Evolutionary conservation across 2,113 vertebrate species (phyloP).

Genomic region (Nothoprocta perdicaria): DNA sequence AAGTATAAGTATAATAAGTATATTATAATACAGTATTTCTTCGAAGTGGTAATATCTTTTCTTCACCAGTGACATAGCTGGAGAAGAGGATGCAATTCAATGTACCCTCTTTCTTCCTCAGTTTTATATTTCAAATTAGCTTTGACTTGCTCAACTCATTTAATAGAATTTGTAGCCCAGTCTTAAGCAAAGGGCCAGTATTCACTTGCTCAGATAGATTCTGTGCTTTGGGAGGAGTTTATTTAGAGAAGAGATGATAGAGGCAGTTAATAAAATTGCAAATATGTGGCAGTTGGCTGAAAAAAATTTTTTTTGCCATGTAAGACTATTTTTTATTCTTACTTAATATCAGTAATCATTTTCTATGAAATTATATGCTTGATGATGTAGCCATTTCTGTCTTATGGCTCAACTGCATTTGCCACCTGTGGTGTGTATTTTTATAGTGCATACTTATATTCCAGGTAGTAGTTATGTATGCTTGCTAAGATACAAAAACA

Average conservation of each 20-base stretch:
- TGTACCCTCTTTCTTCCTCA: neutral
- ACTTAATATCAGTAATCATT: neutral
- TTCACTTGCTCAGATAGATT: neutral
- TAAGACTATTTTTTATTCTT: neutral
- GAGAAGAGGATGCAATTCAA: neutral
- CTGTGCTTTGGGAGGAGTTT: neutral
- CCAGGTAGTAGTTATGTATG: neutral
- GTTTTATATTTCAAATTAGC: neutral
- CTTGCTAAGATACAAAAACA: neutral
- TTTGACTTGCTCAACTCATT: neutral
- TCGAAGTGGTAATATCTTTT: neutral
- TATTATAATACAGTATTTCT: neutral
- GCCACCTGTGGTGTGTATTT: neutral
- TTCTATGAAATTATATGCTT: neutral
- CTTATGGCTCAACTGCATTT: neutral
- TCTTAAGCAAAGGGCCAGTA: neutral
- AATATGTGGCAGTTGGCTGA: neutral
- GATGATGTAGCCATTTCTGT: neutral
- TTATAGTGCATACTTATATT: neutral
- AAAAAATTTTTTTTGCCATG: neutral
- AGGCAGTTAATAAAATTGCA: neutral
- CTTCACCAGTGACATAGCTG: accelerated
- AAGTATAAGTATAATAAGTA: too few relatives aligned
- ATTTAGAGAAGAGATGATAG: neutral
- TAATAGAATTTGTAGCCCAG: neutral